Base-by-base conservation (phyloP, 2,888 invertebrate species). In the Ochropleura leucogaster region DNA sequence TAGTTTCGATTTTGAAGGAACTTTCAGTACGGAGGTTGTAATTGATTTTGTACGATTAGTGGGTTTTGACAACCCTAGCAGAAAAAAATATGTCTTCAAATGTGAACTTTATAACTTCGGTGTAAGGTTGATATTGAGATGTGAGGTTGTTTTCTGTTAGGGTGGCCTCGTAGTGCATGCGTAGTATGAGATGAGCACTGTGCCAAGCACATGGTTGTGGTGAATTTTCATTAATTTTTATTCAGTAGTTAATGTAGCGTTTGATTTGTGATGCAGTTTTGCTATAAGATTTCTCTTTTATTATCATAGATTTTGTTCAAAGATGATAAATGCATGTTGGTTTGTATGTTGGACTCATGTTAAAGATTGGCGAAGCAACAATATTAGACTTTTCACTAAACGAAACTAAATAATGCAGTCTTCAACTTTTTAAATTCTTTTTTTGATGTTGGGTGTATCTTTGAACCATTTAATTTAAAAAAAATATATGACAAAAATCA, bases 161-260 rank as follows among this genome's bases (percentile, higher is more conserved):
- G 87, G 86, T 80, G 87, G 91, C 84, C 85, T 85, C 83, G 91
- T 96, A 95, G 94, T 96, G 96, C 96, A 96, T 96, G 96, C 85
- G 93, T 95, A 96, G 95, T 72, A 84, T 83, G 86, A 91, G 90
- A 91, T 87, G 88, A 92, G 94, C 94, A 95, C 95, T 92, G 95
- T 94, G 95, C 95, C 94, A 90, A 89, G 93, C 93, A 94, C 94
- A 92, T 93, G 96, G 96, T 96, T 96, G 96, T 95, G 96, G 96
- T 96, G 95, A 94, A 89, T 88, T 91, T 89, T 89, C 87, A 80
- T 77, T 86, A 87, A 85, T 89, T 84, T 89, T 88, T 85, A 87
- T 88, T 88, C 88, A 85, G 93, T 94, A 94, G 94, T 85, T 90
- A 86, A 72, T 74, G 90, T 91, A 92, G 92, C 87, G 85, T 90